Conservation (phyloP, 2,888 invertebrate species). For the Athalia cordata region DNA sequence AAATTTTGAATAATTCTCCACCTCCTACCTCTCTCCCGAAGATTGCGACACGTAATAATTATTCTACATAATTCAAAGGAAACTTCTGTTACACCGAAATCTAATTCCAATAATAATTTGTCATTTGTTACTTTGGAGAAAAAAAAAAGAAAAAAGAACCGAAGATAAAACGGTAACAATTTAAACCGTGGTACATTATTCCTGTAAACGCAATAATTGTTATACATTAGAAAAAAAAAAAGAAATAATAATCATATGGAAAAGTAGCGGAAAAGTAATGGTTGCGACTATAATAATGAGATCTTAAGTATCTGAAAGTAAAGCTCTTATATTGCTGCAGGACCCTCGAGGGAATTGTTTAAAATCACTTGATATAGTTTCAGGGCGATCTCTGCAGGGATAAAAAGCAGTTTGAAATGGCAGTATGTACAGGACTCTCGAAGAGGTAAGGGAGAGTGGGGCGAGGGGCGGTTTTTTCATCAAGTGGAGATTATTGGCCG, state of each 20-base stretch:
- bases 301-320: too few species aligned
- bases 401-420: too few species aligned
- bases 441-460: neutral
- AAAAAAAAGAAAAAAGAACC: neutral
- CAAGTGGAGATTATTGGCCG: neutral
- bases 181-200: neutral
- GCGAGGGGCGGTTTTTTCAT: neutral
- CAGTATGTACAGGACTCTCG: too few species aligned
- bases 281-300: neutral
- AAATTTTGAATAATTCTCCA: slow-evolving; percentile 15
- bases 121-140: neutral
- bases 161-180: neutral
- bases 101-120: slow-evolving; percentile 27
- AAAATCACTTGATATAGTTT: too few species aligned
- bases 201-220: too few species aligned
- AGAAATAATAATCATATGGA: neutral
- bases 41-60: too few species aligned
- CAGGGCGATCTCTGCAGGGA: too few species aligned
- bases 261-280: neutral
- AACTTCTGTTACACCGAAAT: slow-evolving; percentile 14
- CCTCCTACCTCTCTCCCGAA: neutral
- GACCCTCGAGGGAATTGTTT: too few species aligned
- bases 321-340: too few species aligned
- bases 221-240: too few species aligned
- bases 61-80: too few species aligned